phyloP scores from a whole-genome alignment of 1,140 invertebrate species.

The Danaus melanippus region DNA sequence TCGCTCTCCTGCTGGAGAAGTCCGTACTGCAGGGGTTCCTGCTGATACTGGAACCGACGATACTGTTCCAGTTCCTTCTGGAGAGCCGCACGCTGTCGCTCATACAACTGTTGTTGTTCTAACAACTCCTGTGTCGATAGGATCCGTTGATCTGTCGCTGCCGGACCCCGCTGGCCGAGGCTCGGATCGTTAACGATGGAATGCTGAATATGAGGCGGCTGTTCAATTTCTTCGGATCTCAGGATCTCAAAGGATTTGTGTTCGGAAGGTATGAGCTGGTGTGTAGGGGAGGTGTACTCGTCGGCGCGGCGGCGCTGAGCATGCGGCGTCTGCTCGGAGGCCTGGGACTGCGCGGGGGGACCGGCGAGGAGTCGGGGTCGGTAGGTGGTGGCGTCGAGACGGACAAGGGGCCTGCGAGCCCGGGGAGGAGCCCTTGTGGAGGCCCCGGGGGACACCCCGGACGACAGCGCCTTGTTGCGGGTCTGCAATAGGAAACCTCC shows the following conservation, averaged over 20 bases:
- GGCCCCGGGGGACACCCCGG: conserved; percentile 17
- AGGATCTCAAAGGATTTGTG: conserved; percentile 14
- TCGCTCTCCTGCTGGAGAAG: conserved; percentile 20
- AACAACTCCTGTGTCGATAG: conserved; percentile 30
- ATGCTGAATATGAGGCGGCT: conserved; percentile 3
- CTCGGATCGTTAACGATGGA: no score
- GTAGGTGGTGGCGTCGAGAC: conserved; percentile 62
- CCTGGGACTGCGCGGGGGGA: conserved; percentile 24
- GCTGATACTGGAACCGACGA: conserved; percentile 19
- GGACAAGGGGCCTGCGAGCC: conserved; percentile 37
- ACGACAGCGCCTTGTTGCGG: conserved; percentile 64
- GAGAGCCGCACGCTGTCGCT: conserved; percentile 31
- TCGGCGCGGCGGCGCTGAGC: conserved; percentile 54
- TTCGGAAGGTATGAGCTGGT: conserved; percentile 39
- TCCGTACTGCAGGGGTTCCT: conserved; percentile 29
- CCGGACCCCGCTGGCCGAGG: no score
- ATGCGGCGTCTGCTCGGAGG: conserved; percentile 34
- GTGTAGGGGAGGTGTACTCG: conserved; percentile 32
- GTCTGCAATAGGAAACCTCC: conserved; percentile 70
- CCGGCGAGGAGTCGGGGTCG: conserved; percentile 45
- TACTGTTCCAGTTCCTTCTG: conserved; percentile 28
- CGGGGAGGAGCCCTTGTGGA: conserved; percentile 15
- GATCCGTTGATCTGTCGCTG: not conserved
- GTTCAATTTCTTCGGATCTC: conserved; percentile 15
- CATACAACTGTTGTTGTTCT: conserved; percentile 37